Percentiles rank a stretch among this genome's conserved stretches.
Evolutionary conservation across 2,888 invertebrate genomes (phyloP).

Genomic region (Conomelus anceps): DNA sequence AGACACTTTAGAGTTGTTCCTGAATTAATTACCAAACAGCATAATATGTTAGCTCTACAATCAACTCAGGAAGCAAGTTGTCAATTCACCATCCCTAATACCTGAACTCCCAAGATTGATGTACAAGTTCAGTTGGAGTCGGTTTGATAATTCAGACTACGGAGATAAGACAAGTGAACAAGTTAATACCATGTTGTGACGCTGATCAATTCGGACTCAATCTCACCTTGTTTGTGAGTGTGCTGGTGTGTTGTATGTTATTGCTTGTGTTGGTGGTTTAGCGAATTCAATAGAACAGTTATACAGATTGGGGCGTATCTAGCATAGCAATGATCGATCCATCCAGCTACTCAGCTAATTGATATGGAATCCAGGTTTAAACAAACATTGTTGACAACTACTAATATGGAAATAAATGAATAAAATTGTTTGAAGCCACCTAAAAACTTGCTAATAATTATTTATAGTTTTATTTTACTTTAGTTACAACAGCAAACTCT

Average conservation of each 20-base stretch:
- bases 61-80: background rate
- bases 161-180: background rate
- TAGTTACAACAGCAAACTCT: too few relatives aligned
- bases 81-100: too few relatives aligned
- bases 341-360: background rate
- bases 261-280: background rate
- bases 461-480: too few relatives aligned
- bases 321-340: background rate
- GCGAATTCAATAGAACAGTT: background rate
- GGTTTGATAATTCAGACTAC: background rate
- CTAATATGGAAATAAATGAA: too few relatives aligned
- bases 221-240: background rate
- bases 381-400: too few relatives aligned
- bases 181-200: background rate
- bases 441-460: too few relatives aligned
- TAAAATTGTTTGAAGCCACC: too few relatives aligned
- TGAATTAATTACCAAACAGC: background rate
- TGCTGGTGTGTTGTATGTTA: background rate
- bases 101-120: background rate
- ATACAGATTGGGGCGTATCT: background rate
- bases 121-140: background rate
- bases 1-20: too few relatives aligned
- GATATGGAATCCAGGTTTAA: too few relatives aligned
- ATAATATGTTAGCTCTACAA: too few relatives aligned
- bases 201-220: background rate